Base-by-base conservation (phyloP, 2,113 vertebrate species). In the Tetrax tetrax region DNA sequence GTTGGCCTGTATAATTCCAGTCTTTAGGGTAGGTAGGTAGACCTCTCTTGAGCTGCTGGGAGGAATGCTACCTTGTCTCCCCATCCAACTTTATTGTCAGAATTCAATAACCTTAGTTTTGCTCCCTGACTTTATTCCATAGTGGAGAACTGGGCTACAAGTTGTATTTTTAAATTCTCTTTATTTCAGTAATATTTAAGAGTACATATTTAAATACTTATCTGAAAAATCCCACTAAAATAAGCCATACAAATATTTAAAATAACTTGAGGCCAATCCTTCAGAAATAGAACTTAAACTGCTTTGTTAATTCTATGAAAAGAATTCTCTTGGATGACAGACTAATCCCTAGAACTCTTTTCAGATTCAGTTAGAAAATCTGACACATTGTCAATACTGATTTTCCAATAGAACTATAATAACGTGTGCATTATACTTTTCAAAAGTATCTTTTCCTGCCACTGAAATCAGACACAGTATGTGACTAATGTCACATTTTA, bases 21-120 rank as follows among this genome's bases (percentile, higher is more conserved):
- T 38, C 72, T 41, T 6, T 7, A 35, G 15, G 4, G 60, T 24
- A 17, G 12, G 47, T 19, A 41, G 28, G 21, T 22, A 54, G 25
- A 31, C 14, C 47, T 29, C 41, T 12, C 45, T 29, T 10, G 50
- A 59, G 33, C 50, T 77, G 23, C 65, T 48, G 38, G 18, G 25
- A 83, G 22, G 18, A 61, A 89, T 0, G 29, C 10, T 41, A 12
- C 54, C 43, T 56, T 53, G 37, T 28, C 12, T 25, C 47, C 50
- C 27, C 9, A 21, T 4, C 7, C 0, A 0, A 37, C n/a, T 68
- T 50, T 2, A 56, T 4, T 29, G 54, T 9, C 53, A 72, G 68
- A 53, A 79, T 24, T 27, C n/a, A 41, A 5, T 37, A 25, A 66
- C 28, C 19, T 63, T 10, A 7, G 3, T 29, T 85, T 80, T 63